phyloP scores from a whole-genome alignment of 2,797 vertebrate genomes.

The Megalops cyprinoides region DNA sequence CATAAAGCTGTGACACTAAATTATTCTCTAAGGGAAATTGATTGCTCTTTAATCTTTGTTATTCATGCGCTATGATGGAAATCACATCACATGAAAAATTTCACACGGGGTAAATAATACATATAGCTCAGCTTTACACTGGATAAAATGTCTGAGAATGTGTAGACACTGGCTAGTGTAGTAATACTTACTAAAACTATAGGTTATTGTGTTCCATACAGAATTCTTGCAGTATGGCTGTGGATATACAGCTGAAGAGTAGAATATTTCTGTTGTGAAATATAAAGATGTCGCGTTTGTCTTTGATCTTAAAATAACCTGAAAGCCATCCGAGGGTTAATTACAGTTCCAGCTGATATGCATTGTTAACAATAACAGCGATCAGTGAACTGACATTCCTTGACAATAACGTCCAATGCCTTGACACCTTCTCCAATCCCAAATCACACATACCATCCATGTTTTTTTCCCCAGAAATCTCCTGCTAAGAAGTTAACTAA shows the following conservation, averaged over 20 bases:
- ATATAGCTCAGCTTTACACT: background rate
- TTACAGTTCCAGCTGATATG: too few relatives aligned
- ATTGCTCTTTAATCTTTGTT: background rate
- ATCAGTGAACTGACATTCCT: too few relatives aligned
- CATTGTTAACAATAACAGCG: too few relatives aligned
- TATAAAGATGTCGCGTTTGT: background rate
- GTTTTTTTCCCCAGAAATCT: conserved; percentile 85
- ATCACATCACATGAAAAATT: background rate
- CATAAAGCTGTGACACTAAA: background rate
- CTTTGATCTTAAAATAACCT: background rate
- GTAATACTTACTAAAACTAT: too few relatives aligned
- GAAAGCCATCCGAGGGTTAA: too few relatives aligned
- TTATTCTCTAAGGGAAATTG: background rate
- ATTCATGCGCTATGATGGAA: background rate
- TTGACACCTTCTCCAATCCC: background rate
- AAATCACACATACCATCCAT: conserved; percentile 57
- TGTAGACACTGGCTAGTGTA: too few relatives aligned
- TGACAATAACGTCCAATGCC: too few relatives aligned
- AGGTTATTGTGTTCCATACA: background rate
- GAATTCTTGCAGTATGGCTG: too few relatives aligned
- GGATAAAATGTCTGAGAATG: background rate
- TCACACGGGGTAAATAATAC: background rate
- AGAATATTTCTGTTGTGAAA: too few relatives aligned
- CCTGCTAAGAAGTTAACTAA: conserved; percentile 98
- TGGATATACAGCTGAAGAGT: too few relatives aligned